A percentile compares a stretch with the other conserved stretches of the same genome.
Conservation (phyloP, 2,113 vertebrate genomes). For the Boleophthalmus pectinirostris region DNA sequence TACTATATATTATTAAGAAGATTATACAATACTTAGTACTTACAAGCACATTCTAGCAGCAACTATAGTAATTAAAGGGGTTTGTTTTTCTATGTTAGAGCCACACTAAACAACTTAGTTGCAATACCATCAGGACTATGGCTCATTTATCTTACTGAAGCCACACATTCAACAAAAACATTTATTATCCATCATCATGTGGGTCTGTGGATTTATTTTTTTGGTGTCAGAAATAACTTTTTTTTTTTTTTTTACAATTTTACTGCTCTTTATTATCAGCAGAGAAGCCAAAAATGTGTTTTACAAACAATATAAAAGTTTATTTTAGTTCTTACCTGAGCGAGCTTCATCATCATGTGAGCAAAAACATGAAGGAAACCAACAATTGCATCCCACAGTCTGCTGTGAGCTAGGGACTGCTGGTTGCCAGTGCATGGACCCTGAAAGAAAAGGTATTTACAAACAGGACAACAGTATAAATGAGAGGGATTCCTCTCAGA, state of each 20-base stretch:
- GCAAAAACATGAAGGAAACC: constrained; percentile 97
- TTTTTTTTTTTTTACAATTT: not conserved
- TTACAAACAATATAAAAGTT: not conserved
- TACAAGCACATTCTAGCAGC: constrained; percentile 5
- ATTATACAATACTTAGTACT: constrained; percentile 1
- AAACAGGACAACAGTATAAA: not conserved
- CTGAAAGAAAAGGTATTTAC: constrained; percentile 61
- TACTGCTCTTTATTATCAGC: not conserved
- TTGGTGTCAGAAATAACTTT: not conserved
- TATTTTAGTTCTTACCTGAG: constrained; percentile 80
- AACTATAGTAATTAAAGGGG: not conserved
- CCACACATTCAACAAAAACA: not conserved
- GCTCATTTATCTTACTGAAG: not conserved
- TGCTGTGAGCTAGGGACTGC: constrained; percentile 93
- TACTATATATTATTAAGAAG: constrained; percentile 5
- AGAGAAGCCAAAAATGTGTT: not conserved
- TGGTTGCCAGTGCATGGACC: constrained; percentile 96
- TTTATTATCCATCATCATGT: not conserved
- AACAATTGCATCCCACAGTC: constrained; percentile 95
- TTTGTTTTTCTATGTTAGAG: not conserved
- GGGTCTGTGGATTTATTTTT: not conserved
- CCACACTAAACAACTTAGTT: not conserved
- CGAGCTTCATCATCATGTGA: constrained; percentile 98
- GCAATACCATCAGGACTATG: not conserved
- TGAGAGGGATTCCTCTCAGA: not conserved